Base-by-base conservation (phyloP, 2,888 invertebrate genomes). In the Agrochola circellaris region DNA sequence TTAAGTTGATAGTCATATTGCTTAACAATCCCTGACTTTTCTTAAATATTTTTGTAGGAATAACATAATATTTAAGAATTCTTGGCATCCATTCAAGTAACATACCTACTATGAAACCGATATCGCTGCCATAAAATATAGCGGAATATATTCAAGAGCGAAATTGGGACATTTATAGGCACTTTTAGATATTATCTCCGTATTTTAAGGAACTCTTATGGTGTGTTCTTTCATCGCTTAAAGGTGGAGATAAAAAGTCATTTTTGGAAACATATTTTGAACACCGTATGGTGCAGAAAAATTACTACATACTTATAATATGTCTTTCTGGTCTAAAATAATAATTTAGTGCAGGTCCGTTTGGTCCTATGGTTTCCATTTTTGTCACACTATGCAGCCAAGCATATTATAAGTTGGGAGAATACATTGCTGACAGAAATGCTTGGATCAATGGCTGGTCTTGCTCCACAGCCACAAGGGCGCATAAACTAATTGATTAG, bases 101-200 rank as follows among this genome's bases (percentile, higher is more conserved):
- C 69, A 64, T 78, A 70, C n/a, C n/a, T n/a, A n/a, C 61, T 62
- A 82, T n/a, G 71, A 81, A 67, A 60, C 70, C 65, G 82, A 79
- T 82, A 82, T 51, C 62, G 60, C 54, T 0, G 8, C 69, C 79
- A 82, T 82, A 79, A 82, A 82, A 82, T 79, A 82, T 75, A 62
- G 74, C 75, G 54, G 70, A 82, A 82, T 82, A 71, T 68, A 82
- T 71, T 82, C 60, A 71, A 68, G 34, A 82, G 60, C 79, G 48
- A 72, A 79, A 79, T 82, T 75, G 74, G 62, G 71, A 82, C 82
- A 58, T 82, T 82, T 82, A 82, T 82, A 72, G 82, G 75, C 79
- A 75, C 71, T 72, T 82, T 73, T 30, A 79, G 82, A 79, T 82
- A 58, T 69, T 69, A 82, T 82, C 82, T 38, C 3, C 6, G 38